Conservation (phyloP, 2,888 invertebrate species). For the Pseudococcus jackbeardsleyi region DNA sequence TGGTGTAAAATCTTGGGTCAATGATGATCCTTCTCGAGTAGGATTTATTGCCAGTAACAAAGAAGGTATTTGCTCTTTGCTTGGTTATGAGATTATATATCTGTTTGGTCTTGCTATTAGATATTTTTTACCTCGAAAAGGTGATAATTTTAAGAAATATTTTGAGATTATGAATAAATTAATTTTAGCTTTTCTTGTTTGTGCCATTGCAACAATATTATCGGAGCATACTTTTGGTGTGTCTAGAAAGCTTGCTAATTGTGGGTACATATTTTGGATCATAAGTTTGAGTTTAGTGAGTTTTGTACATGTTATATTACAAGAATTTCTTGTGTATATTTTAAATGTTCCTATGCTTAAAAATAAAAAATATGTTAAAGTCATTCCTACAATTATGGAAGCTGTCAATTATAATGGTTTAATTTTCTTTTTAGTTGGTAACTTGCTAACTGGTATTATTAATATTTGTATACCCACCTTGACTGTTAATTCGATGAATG, state of each 20-base stretch:
- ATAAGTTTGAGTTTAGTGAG: constrained; percentile 76
- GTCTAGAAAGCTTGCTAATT: constrained; percentile 87
- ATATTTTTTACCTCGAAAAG: constrained; percentile 71
- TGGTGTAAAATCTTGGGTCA: constrained; percentile 81
- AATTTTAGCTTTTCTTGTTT: constrained; percentile 68
- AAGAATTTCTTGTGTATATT: constrained; percentile 73
- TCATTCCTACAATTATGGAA: constrained; percentile 65
- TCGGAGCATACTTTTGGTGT: constrained; percentile 74
- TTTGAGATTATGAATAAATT: constrained; percentile 66
- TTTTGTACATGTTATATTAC: constrained; percentile 73
- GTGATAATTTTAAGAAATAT: constrained; percentile 65
- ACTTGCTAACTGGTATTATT: constrained; percentile 66
- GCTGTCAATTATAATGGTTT: constrained; percentile 66
- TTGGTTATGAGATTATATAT: constrained; percentile 89
- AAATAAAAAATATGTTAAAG: constrained; percentile 21
- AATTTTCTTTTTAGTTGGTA: constrained; percentile 66
- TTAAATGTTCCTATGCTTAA: constrained; percentile 65
- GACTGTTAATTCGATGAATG: constrained; percentile 53
- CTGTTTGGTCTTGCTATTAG: constrained; percentile 80
- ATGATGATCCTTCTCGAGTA: constrained; percentile 74
- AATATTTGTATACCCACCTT: constrained; percentile 66
- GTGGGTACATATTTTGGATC: constrained; percentile 85
- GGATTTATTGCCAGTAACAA: constrained; percentile 85
- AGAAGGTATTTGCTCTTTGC: constrained; percentile 88
- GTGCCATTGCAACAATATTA: constrained; percentile 72